Evolutionary conservation across 2,113 vertebrate genomes (phyloP), one percentile per base, ranked within the genome.

Genomic region (Phrynosoma platyrhinos): DNA sequence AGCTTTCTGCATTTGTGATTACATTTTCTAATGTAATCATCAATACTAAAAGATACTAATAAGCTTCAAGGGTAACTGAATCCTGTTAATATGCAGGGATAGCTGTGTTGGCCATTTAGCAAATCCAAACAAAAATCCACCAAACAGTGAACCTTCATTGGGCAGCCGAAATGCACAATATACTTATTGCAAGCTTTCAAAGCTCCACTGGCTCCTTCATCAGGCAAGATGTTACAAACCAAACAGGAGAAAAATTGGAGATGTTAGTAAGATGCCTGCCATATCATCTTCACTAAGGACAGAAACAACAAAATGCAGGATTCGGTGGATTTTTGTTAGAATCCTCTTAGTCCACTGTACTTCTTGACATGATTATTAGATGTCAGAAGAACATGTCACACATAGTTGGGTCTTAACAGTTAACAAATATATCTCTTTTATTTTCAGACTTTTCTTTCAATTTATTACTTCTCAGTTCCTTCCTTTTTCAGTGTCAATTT

Each of bases 301-400:
- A 36, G 36, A 36, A 36, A 36, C 36, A 36, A 36, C 36, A 36
- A 36, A 36, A 36, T 36, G 36, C 36, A 36, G 36, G 36, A 36
- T 36, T 36, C 2, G 36, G 1, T 36, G 36, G 36, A 36, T 36
- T 36, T 36, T 36, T 36, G 36, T 36, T 36, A 89, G 71, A 66
- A 18, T 77, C 52, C 5, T 76, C 86, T 25, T 89, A 84, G 85
- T 88, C 32, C 66, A 64, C 78, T 87, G 0, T 78, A 71, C 9
- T 84, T 90, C 20, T 79, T 91, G 90, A 71, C 84, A 79, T 90
- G 87, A 23, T 89, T 90, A 82, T 68, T 42, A 82, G 55, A 18
- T 25, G 53, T 66, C 87, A 92, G 72, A 77, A 93, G 74, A 91
- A 83, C 84, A 53, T 91, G 74, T 74, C 68, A 75, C 82, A 47